These are phyloP conservation scores for Julus scandinavius DNA, from an alignment of 2,888 invertebrate species.

Conservation along the genomic window DNA sequence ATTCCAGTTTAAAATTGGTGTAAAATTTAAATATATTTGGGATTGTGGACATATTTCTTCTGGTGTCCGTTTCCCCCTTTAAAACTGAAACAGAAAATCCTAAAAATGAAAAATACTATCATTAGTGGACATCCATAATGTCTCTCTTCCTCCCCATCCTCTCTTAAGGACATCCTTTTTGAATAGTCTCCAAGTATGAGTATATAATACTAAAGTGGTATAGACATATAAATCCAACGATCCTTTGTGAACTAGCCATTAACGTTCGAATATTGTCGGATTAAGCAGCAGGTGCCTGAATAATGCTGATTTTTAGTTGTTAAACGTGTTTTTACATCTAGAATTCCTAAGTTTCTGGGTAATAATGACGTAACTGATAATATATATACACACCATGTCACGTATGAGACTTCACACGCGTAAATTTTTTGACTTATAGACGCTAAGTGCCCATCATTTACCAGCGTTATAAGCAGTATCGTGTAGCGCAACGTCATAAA, in stretches of 20 bases:
- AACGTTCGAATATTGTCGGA: background rate
- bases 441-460: constrained; percentile 42
- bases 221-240: too few relatives aligned
- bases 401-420: background rate
- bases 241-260: background rate
- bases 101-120: too few relatives aligned
- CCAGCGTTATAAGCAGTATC: background rate
- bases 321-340: background rate
- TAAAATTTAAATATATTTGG: too few relatives aligned
- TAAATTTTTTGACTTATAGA: background rate
- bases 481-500: background rate
- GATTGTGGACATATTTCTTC: too few relatives aligned
- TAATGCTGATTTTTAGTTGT: background rate
- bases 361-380: constrained; percentile 13
- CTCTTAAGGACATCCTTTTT: too few relatives aligned
- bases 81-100: too few relatives aligned
- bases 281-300: background rate
- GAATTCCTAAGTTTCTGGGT: background rate
- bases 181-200: too few relatives aligned
- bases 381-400: background rate
- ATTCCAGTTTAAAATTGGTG: too few relatives aligned
- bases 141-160: too few relatives aligned
- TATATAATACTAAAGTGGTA: too few relatives aligned
- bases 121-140: too few relatives aligned
- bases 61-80: too few relatives aligned